Base-by-base conservation (phyloP, 2,888 invertebrate genomes). In the Cheilosia soror region DNA sequence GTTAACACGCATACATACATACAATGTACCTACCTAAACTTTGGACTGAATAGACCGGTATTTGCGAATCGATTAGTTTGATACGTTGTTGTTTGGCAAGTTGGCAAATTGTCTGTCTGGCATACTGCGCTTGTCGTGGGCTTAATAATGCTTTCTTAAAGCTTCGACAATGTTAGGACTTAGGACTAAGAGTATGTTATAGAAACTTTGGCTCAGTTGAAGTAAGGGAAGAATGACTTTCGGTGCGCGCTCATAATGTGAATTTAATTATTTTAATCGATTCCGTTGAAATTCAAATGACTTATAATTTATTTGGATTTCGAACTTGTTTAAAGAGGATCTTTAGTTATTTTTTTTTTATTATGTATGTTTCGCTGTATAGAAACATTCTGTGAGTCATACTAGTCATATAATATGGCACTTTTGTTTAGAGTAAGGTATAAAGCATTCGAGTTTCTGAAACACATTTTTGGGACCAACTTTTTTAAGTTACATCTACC, bases 31-130 rank as follows among this genome's bases (percentile, higher is more conserved):
- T 58, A 49, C 51, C 9, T 3, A 53, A 69, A 66, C 44, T 65
- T 47, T 51, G 68, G 53, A 60, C 37, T 68, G 58, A 58, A 79
- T 58, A 79, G 75, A 84, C 84, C 84, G 84, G 84, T 84, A 84
- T 84, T 84, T 71, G 51, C 29, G 72, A 65, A 69, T 79, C 49
- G 20, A 68, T 37, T 37, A 37, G 37, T 37, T 37, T 11, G 37
- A 29, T 2, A 29, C 29, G 29, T 63, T 81, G 84, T 57, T 40
- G 79, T 80, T 84, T 75, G 63, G 62, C 69, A 25, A 63, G 53
- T 60, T 77, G 49, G 58, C 66, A 29, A 66, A 66, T 58, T 40
- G 27, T 31, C 20, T 68, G 29, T 13, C 7, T 47, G 47, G 44
- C 27, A 37, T 31, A 33, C n/a, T 58, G 25, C 40, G 29, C 13